Evolutionary conservation across 2,113 vertebrate species (phyloP).

Genomic region (Xyliphius kryptos): DNA sequence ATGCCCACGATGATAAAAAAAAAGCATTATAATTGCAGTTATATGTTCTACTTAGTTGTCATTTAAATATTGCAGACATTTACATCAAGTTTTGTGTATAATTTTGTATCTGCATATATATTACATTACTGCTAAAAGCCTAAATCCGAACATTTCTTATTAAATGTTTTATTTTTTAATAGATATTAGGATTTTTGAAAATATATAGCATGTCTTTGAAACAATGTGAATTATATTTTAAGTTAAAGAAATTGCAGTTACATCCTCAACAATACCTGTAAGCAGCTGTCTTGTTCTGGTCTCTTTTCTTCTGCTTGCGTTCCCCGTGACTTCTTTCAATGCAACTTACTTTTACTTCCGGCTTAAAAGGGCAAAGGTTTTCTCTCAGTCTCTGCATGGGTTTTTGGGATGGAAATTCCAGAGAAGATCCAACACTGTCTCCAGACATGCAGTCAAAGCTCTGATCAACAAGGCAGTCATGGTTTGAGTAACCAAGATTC

Average conservation of each 20-base stretch:
- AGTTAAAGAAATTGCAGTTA: not conserved
- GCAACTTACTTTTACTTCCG: slow-evolving; percentile 47
- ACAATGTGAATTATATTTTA: not conserved
- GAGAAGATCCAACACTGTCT: slow-evolving; percentile 58
- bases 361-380: slow-evolving; percentile 58
- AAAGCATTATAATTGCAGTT: no score
- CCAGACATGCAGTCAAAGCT: slow-evolving; percentile 69
- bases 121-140: no score
- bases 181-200: no score
- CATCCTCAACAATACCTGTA: slow-evolving; percentile 63
- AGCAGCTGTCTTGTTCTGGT: slow-evolving; percentile 89
- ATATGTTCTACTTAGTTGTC: no score
- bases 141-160: no score
- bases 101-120: no score
- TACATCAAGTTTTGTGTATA: no score
- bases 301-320: slow-evolving; percentile 86
- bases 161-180: no score
- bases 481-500: slow-evolving; percentile 68
- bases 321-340: slow-evolving; percentile 58
- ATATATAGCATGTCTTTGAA: no score
- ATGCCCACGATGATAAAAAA: no score
- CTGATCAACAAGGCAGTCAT: slow-evolving; percentile 74
- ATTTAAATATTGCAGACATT: no score
- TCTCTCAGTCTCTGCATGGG: slow-evolving; percentile 64
- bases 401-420: slow-evolving; percentile 60